phyloP scores from a whole-genome alignment of 2,888 invertebrate genomes.

The Germaria angustata region DNA sequence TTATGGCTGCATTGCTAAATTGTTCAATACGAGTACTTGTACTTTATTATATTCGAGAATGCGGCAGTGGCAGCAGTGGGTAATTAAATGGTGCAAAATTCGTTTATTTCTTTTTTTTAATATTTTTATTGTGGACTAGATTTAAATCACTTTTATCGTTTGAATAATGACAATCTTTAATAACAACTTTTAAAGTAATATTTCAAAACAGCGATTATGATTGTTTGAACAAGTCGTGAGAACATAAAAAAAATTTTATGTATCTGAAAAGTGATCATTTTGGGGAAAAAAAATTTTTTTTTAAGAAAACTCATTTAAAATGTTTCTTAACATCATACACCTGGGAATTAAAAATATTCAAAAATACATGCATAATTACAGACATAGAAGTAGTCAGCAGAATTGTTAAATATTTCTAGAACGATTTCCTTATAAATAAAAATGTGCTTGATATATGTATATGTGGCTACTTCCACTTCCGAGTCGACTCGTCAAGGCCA shows the following conservation, averaged over 20 bases:
- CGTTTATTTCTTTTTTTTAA: not conserved
- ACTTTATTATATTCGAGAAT: constrained; percentile 47
- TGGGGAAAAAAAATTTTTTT: not conserved
- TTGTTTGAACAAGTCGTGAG: constrained; percentile 41
- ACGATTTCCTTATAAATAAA: too few species aligned
- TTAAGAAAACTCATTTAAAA: not conserved
- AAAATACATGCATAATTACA: too few species aligned
- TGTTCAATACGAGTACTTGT: constrained; percentile 41
- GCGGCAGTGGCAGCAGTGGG: not conserved
- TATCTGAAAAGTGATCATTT: constrained; percentile 24
- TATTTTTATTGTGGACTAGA: not conserved
- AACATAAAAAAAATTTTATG: constrained; percentile 8
- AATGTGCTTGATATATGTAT: too few species aligned
- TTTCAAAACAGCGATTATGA: constrained; percentile 23
- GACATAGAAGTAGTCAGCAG: too few species aligned
- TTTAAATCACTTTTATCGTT: constrained; percentile 37
- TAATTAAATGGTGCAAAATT: constrained; percentile 35
- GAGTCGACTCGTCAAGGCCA: too few species aligned
- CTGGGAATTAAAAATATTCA: not conserved
- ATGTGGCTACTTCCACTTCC: too few species aligned
- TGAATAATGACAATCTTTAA: constrained; percentile 36
- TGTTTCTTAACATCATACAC: not conserved
- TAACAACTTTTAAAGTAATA: too few species aligned
- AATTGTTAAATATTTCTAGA: too few species aligned
- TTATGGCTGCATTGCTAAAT: not conserved